Conservation (phyloP, 2,888 invertebrate genomes). For the Perdita meconis region DNA sequence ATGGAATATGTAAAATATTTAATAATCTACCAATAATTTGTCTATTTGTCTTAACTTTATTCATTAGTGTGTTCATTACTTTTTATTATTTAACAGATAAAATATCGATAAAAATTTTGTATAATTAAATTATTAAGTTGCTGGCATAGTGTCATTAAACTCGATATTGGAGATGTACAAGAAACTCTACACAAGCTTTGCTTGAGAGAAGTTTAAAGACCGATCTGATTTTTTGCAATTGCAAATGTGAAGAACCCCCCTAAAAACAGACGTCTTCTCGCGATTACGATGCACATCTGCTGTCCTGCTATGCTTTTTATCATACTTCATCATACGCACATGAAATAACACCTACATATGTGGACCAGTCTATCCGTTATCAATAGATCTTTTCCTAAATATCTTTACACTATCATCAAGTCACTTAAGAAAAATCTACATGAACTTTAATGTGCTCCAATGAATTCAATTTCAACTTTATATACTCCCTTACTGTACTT, state of each 20-base stretch:
- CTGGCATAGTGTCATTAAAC: neutral
- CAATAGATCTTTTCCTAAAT: slow-evolving; percentile 18
- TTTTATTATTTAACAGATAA: too few relatives aligned
- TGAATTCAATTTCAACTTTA: slow-evolving; percentile 18
- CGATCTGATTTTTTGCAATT: slow-evolving; percentile 56
- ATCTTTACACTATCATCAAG: slow-evolving; percentile 2
- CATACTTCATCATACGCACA: slow-evolving; percentile 31
- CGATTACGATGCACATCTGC: slow-evolving; percentile 66
- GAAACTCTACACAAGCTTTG: slow-evolving; percentile 45
- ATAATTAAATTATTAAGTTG: neutral
- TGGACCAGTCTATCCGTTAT: slow-evolving; percentile 29
- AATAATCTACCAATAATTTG: too few relatives aligned
- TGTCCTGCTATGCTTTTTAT: slow-evolving; percentile 52
- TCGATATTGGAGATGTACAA: neutral
- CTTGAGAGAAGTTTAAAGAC: slow-evolving; percentile 51
- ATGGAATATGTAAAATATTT: too few relatives aligned
- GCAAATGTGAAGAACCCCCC: slow-evolving; percentile 40
- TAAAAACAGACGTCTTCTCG: slow-evolving; percentile 63
- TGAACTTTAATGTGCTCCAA: neutral
- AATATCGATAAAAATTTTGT: too few relatives aligned
- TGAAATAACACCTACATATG: slow-evolving; percentile 51
- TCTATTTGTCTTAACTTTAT: too few relatives aligned
- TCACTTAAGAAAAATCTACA: neutral
- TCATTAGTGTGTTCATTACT: too few relatives aligned
- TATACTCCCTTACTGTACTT: too few relatives aligned